Evolutionary conservation across 2,797 vertebrate species (phyloP).

Genomic region (Hozukius guyotensis): DNA sequence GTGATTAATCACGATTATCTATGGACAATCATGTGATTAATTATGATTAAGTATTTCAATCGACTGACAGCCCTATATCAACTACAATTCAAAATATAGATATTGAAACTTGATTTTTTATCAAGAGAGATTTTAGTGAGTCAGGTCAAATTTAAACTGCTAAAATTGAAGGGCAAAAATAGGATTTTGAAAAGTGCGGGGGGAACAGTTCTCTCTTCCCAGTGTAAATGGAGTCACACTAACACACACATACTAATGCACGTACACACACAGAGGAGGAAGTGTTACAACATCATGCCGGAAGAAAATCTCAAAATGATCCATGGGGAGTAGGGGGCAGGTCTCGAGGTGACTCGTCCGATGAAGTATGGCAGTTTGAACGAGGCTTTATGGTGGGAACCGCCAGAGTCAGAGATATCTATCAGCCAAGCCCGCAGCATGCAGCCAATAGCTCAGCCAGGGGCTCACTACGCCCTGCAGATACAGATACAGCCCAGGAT

Average conservation of each 20-base stretch:
- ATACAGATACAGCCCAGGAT: conserved; percentile 39
- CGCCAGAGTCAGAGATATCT: conserved; percentile 56
- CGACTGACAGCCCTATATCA: too few relatives aligned
- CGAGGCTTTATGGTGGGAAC: conserved; percentile 66
- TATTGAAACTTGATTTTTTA: background rate
- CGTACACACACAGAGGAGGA: conserved; percentile 34
- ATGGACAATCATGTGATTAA: too few relatives aligned
- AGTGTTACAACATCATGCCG: conserved; percentile 25
- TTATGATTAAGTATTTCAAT: too few relatives aligned
- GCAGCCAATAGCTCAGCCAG: conserved; percentile 42
- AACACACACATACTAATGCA: conserved; percentile 11
- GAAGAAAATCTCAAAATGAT: conserved; percentile 47
- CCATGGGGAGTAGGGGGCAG: conserved; percentile 13
- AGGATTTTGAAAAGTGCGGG: background rate
- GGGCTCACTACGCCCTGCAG: conserved; percentile 54
- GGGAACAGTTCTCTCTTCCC: background rate
- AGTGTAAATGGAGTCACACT: background rate
- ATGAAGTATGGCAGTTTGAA: conserved; percentile 42
- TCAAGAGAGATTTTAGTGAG: background rate
- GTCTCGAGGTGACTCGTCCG: conserved; percentile 34
- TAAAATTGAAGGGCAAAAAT: conserved; percentile 1
- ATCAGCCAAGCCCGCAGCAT: conserved; percentile 58
- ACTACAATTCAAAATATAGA: background rate
- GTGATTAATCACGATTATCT: too few relatives aligned
- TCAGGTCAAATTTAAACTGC: background rate